Evolutionary conservation across 1,140 invertebrate genomes (phyloP).

Genomic region (Heliothis subflexa): DNA sequence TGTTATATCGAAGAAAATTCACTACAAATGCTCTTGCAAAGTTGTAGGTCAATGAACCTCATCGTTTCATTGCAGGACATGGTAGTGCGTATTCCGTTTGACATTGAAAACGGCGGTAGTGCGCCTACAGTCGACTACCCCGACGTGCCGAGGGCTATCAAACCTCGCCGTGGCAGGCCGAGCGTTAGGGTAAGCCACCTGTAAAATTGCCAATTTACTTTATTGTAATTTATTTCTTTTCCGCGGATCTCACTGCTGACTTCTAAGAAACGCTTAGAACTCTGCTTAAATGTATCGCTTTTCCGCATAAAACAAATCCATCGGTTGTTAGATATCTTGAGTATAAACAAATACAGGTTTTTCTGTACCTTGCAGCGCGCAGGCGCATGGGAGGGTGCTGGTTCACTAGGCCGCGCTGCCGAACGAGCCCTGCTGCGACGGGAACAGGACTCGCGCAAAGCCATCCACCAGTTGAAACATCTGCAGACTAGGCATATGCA

Average conservation of each 20-base stretch:
- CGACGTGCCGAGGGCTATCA: slow-evolving; percentile 61
- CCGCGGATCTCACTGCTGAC: too few relatives aligned
- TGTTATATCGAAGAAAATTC: slow-evolving; percentile 98
- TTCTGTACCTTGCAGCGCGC: slow-evolving; percentile 55
- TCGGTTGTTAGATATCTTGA: too few relatives aligned
- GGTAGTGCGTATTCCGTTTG: slow-evolving; percentile 80
- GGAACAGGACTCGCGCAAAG: slow-evolving; percentile 80
- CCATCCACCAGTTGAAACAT: slow-evolving; percentile 78
- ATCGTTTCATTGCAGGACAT: slow-evolving; percentile 62
- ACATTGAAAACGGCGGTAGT: slow-evolving; percentile 71
- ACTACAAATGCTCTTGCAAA: too few relatives aligned
- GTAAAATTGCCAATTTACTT: too few relatives aligned
- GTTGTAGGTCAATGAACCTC: too few relatives aligned
- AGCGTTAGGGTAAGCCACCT: slow-evolving; percentile 65
- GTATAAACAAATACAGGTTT: neutral
- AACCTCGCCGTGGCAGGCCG: slow-evolving; percentile 73
- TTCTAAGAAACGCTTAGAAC: neutral
- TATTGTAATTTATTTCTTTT: too few relatives aligned
- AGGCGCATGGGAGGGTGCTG: slow-evolving; percentile 66
- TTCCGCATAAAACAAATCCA: neutral
- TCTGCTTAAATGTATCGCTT: neutral
- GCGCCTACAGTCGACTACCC: slow-evolving; percentile 55
- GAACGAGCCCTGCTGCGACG: slow-evolving; percentile 73
- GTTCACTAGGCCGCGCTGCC: slow-evolving; percentile 68
- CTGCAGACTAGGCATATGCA: slow-evolving; percentile 79